phyloP scores from a whole-genome alignment of 2,113 vertebrate species.

The Pituophis catenifer region DNA sequence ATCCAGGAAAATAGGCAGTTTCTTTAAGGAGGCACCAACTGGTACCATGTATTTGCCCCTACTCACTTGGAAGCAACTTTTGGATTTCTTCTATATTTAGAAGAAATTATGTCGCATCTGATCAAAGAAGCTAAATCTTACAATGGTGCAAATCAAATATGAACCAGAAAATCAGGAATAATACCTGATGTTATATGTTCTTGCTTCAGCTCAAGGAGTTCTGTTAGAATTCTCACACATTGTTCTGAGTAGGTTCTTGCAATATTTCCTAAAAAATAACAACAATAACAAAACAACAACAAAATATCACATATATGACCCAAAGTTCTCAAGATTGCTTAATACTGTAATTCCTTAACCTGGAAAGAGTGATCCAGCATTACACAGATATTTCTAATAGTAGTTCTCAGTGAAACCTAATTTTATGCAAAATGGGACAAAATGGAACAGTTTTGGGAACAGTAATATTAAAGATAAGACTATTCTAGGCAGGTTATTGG shows the following conservation, averaged over 20 bases:
- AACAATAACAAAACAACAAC: neutral
- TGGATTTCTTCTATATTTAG: neutral
- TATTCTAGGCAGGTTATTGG: neutral
- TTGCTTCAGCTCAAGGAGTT: conserved; percentile 85
- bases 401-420: neutral
- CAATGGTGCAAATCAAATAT: neutral
- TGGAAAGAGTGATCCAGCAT: neutral
- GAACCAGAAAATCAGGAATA: neutral
- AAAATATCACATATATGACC: neutral
- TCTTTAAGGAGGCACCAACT: neutral
- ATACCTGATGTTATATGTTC: conserved; percentile 93
- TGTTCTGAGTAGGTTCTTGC: conserved; percentile 89
- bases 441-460: neutral
- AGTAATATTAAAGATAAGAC: neutral
- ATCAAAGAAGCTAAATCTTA: neutral
- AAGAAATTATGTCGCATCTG: neutral
- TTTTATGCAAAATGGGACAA: neutral
- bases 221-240: conserved; percentile 87
- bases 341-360: neutral
- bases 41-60: neutral
- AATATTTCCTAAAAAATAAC: conserved; percentile 77
- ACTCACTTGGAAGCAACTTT: neutral
- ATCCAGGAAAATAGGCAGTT: neutral
- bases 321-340: neutral
- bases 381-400: neutral